Conservation (phyloP, 2,113 vertebrate genomes). For the Sprattus sprattus region DNA sequence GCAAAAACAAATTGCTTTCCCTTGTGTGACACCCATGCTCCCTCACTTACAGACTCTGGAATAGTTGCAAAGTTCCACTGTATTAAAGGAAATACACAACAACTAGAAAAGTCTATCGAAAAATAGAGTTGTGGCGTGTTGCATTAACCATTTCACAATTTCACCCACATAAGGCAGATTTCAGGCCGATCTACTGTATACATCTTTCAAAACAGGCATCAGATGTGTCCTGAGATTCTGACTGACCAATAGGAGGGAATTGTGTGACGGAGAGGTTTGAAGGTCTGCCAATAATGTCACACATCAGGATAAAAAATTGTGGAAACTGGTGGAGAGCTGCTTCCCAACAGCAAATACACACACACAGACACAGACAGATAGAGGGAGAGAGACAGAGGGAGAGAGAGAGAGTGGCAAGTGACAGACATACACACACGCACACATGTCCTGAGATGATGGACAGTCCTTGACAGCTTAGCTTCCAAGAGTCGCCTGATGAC, state of each 20-base stretch:
- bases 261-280: neutral
- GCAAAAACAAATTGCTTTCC: neutral
- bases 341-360: neutral
- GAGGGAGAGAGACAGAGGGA: neutral
- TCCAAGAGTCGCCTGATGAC: neutral
- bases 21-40: neutral
- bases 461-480: neutral
- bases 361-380: neutral
- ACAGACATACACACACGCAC: neutral
- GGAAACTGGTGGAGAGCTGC: no score
- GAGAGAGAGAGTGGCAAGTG: neutral
- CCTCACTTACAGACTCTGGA: neutral
- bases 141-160: neutral
- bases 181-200: neutral
- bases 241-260: neutral
- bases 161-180: neutral
- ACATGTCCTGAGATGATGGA: neutral
- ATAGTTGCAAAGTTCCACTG: neutral
- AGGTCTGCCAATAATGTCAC: neutral
- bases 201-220: neutral
- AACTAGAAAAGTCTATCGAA: neutral
- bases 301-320: neutral
- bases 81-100: neutral
- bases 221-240: neutral
- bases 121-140: neutral